Conservation (phyloP, 1,140 invertebrate genomes). For the Druon quercuslanigerum region DNA sequence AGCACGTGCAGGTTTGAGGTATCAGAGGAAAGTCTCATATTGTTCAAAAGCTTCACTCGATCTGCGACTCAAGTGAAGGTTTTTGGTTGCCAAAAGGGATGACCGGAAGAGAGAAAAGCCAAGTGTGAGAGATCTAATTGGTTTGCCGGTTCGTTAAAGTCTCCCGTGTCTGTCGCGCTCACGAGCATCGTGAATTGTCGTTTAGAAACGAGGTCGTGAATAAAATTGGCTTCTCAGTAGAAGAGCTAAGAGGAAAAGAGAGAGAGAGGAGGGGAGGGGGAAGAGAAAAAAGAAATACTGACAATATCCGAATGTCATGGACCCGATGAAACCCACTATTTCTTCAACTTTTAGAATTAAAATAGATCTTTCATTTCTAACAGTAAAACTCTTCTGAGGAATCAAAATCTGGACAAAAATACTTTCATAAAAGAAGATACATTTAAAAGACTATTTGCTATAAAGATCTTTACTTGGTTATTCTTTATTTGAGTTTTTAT, state of each 20-base stretch:
- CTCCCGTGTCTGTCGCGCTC: constrained; percentile 29
- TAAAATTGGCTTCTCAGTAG: constrained; percentile 41
- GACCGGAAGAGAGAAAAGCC: constrained; percentile 21
- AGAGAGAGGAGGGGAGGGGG: constrained; percentile 10
- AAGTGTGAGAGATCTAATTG: constrained; percentile 44
- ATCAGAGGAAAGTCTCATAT: constrained; percentile 16
- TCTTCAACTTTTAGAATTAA: not conserved
- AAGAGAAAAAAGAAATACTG: constrained; percentile 1
- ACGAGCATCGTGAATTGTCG: constrained; percentile 31
- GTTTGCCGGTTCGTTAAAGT: constrained; percentile 48
- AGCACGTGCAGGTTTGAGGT: not conserved
- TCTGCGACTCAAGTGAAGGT: constrained; percentile 5
- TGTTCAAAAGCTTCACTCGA: constrained; percentile 17
- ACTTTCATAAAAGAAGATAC: too few relatives aligned
- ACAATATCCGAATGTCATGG: not conserved
- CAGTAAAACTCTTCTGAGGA: too few relatives aligned
- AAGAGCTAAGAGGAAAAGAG: constrained; percentile 1
- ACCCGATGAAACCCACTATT: not conserved
- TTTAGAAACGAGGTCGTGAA: constrained; percentile 46
- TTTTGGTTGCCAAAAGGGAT: constrained; percentile 26
- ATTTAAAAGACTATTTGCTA: too few relatives aligned
- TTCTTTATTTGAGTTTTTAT: too few relatives aligned
- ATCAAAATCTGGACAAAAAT: too few relatives aligned
- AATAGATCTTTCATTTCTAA: too few relatives aligned
- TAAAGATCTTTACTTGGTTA: too few relatives aligned